phyloP scores from a whole-genome alignment of 2,797 vertebrate genomes.

The Euthynnus affinis region DNA sequence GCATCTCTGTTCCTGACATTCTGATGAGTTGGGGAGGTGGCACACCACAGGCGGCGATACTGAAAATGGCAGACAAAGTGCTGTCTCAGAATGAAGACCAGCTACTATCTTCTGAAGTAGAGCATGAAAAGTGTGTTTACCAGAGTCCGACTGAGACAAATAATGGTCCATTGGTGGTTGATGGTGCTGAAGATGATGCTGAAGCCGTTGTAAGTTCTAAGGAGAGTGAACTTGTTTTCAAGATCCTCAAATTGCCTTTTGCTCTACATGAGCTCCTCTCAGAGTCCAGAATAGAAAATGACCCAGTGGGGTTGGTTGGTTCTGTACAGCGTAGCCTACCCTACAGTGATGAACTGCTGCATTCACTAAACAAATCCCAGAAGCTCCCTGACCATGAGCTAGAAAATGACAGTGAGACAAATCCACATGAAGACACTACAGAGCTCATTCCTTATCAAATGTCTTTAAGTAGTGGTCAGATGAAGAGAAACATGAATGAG shows the following conservation, averaged over 20 bases:
- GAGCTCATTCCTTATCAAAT: constrained; percentile 20
- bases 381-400: not conserved
- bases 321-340: not conserved
- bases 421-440: not conserved
- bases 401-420: constrained; percentile 4
- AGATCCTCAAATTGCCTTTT: constrained; percentile 50
- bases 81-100: constrained; percentile 11
- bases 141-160: not conserved
- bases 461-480: not conserved
- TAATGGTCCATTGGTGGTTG: not conserved
- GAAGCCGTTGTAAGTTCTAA: not conserved
- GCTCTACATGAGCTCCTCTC: not conserved
- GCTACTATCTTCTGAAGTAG: not conserved
- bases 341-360: too few species aligned
- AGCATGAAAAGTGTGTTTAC: not conserved
- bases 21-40: constrained; percentile 53
- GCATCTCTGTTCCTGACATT: constrained; percentile 60
- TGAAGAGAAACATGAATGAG: constrained; percentile 57
- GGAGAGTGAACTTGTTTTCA: not conserved
- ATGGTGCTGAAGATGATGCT: not conserved
- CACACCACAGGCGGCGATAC: not conserved
- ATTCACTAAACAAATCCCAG: not conserved
- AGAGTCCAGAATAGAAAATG: constrained; percentile 4
- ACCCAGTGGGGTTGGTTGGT: not conserved
- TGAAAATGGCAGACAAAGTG: not conserved